phyloP scores from a whole-genome alignment of 2,797 vertebrate species.

The Ateles fusciceps region DNA sequence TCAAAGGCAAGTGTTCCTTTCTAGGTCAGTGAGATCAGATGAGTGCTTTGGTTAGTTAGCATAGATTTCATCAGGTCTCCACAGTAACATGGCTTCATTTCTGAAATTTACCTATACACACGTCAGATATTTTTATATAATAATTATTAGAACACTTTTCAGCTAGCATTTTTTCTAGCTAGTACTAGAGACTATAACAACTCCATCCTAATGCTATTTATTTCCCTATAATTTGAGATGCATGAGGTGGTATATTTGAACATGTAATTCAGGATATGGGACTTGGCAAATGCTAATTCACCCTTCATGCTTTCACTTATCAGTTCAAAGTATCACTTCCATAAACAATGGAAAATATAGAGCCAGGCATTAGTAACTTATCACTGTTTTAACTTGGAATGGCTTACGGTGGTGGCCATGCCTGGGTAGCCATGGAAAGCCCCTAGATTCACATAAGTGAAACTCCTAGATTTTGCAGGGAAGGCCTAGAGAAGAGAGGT shows the following conservation, averaged over 20 bases:
- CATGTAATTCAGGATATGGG: background rate
- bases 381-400: background rate
- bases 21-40: background rate
- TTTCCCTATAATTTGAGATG: background rate
- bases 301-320: background rate
- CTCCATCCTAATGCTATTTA: background rate
- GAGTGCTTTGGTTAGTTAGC: background rate
- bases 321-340: background rate
- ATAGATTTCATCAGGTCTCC: background rate
- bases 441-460: background rate
- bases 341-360: background rate
- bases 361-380: background rate
- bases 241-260: background rate
- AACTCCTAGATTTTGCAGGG: background rate
- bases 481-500: background rate
- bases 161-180: background rate
- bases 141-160: background rate
- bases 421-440: background rate
- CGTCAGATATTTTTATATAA: background rate
- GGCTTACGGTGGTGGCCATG: background rate
- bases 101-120: background rate
- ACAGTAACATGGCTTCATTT: background rate
- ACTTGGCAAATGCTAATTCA: background rate
- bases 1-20: background rate
- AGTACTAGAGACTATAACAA: background rate